Evolutionary conservation across 1,140 invertebrate genomes (phyloP).

Genomic region (Camponotus vicinus): DNA sequence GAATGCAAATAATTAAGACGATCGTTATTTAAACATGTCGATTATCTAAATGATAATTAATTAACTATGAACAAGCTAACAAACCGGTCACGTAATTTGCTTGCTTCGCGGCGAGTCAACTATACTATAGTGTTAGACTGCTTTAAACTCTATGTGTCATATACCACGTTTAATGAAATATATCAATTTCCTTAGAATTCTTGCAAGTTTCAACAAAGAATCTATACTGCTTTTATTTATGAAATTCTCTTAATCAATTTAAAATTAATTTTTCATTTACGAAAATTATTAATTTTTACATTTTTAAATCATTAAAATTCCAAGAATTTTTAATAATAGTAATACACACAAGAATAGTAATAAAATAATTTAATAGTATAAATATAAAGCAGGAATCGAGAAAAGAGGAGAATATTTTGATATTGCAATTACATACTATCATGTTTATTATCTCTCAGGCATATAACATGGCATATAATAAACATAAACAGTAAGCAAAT

Average conservation of each 20-base stretch:
- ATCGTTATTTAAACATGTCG: slow-evolving; percentile 29
- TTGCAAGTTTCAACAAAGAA: neutral
- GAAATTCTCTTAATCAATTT: neutral
- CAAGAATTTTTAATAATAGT: slow-evolving; percentile 4
- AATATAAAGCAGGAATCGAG: no score
- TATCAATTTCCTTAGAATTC: neutral
- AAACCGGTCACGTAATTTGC: slow-evolving; percentile 34
- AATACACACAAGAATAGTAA: neutral
- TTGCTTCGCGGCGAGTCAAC: slow-evolving; percentile 3
- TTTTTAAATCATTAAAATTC: neutral
- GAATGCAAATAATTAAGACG: slow-evolving; percentile 23
- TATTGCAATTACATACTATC: no score
- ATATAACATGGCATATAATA: neutral
- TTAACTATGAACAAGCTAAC: slow-evolving; percentile 37
- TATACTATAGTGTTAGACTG: neutral
- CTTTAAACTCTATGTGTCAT: neutral
- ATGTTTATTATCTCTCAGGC: no score
- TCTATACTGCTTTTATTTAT: neutral
- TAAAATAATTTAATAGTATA: neutral
- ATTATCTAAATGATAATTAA: slow-evolving; percentile 46
- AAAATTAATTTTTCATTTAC: neutral
- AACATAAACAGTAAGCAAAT: neutral
- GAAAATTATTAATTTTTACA: neutral
- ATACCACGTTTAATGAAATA: neutral
- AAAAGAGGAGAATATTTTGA: no score